phyloP scores from a whole-genome alignment of 2,888 invertebrate species.

The Drosophila anomelani region DNA sequence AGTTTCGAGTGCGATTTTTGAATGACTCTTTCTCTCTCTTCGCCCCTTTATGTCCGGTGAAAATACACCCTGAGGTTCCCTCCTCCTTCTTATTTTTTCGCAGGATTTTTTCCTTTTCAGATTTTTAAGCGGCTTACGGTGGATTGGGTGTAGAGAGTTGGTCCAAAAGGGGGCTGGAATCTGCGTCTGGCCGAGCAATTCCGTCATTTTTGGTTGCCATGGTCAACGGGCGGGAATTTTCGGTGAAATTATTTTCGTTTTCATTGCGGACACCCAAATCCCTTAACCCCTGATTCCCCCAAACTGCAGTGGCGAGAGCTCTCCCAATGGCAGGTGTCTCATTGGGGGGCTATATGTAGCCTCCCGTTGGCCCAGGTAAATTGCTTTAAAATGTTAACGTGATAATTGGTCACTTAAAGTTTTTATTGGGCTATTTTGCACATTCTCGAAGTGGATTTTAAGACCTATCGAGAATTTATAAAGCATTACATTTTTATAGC shows the following conservation, averaged over 20 bases:
- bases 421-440: background rate
- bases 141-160: conserved; percentile 1
- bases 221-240: conserved; percentile 45
- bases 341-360: conserved; percentile 2
- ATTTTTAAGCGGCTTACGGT: conserved; percentile 74
- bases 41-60: conserved; percentile 2
- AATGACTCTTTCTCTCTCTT: conserved; percentile 35
- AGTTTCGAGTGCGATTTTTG: conserved; percentile 74
- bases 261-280: conserved; percentile 36
- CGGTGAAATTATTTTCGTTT: conserved; percentile 54
- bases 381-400: conserved; percentile 12
- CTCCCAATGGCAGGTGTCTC: conserved; percentile 25
- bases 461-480: background rate
- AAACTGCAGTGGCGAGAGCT: conserved; percentile 16
- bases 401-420: conserved; percentile 9
- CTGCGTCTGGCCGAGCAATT: conserved; percentile 22
- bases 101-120: conserved; percentile 38
- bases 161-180: conserved; percentile 1
- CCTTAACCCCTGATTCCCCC: conserved; percentile 24
- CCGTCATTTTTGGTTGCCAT: conserved; percentile 53
- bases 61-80: conserved; percentile 4
- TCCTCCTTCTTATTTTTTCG: background rate
- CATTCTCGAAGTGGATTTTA: background rate
- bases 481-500: background rate
- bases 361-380: background rate